Evolutionary conservation across 2,113 vertebrate genomes (phyloP), one percentile per base, ranked within the genome.

Genomic region (Phrynosoma blainvillii): DNA sequence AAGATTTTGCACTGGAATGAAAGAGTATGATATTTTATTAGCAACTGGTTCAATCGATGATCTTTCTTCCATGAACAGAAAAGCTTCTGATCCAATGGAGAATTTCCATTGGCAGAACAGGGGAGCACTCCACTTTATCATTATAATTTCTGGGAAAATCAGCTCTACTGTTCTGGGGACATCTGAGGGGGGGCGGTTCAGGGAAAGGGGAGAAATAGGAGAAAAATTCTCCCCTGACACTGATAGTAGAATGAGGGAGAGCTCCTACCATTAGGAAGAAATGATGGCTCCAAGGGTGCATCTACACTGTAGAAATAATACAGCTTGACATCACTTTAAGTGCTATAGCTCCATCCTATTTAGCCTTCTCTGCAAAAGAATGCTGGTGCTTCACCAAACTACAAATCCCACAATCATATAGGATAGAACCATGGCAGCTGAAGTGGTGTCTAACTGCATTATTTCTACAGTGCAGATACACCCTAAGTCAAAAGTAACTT

Each of bases 1-100:
- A 14, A 32, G 32, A 65, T 12, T 40, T 54, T 85, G 18, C 23
- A 36, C 36, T 40, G 23, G 78, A 79, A 86, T 68, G 52, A 7
- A 85, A 11, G 42, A 87, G 62, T 79, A 65, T 89, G 82, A 90
- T 2, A 14, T 84, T 73, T 65, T 75, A 68, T 79, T 79, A 25
- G 56, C n/a, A 59, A 52, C 27, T n/a, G 65, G 14, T 52, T 68
- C 23, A 6, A 30, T 30, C 14, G 27, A 70, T 32, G 42, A 16
- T 47, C 40, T 82, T 13, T 7, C 25, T 42, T 68, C 81, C 47
- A 8, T 23, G 30, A 40, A 52, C 42, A 42, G 65, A 62, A 82
- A 16, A 16, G 2, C 52, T 32, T 79, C 54, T 59, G 54, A 56
- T 59, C 11, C 14, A 32, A 25, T 27, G 47, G 27, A 79, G 54